Conservation (phyloP, 1,140 invertebrate genomes). For the Temnothorax longispinosus region DNA sequence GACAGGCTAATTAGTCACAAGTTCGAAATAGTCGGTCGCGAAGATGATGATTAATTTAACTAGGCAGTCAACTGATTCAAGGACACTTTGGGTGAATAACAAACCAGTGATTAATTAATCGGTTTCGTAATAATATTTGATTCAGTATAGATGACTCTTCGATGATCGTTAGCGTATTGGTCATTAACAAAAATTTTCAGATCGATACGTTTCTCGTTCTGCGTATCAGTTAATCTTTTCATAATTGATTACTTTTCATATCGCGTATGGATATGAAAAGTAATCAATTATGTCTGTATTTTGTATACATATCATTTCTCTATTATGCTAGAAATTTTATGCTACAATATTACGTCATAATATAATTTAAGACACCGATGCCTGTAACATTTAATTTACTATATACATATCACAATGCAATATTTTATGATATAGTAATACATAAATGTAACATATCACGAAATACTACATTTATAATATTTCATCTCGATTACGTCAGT, state of each 20-base stretch:
- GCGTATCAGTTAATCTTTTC: background rate
- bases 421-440: background rate
- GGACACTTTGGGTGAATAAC: conserved; percentile 48
- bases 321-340: background rate
- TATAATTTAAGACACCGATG: background rate
- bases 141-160: background rate
- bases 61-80: conserved; percentile 40
- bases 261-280: background rate
- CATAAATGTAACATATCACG: too few species aligned
- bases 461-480: background rate
- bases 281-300: background rate
- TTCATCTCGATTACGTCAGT: background rate
- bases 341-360: background rate
- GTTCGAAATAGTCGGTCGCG: conserved; percentile 61
- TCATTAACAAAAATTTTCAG: background rate
- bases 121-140: conserved; percentile 5
- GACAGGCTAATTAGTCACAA: conserved; percentile 72
- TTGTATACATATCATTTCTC: background rate
- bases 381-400: background rate
- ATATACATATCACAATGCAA: background rate
- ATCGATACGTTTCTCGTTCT: background rate
- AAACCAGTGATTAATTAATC: background rate
- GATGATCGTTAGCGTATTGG: background rate
- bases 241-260: too few species aligned
- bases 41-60: conserved; percentile 20